phyloP scores from a whole-genome alignment of 2,888 invertebrate genomes.

The Plagiodera versicolora region DNA sequence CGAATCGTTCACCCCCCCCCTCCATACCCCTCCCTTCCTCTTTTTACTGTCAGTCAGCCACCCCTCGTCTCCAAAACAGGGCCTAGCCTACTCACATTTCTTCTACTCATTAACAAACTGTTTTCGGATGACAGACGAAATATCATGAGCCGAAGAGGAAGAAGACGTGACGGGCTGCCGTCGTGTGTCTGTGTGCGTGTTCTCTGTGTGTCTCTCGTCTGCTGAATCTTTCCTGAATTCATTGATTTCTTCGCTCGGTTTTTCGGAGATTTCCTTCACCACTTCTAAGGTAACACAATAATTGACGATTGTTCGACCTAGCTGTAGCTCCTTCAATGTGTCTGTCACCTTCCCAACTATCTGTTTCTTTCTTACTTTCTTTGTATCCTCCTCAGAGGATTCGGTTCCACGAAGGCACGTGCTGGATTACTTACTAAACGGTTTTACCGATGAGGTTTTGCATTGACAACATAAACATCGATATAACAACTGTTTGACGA shows the following conservation, averaged over 20 bases:
- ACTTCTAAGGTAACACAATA: conserved; percentile 36
- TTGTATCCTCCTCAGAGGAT: too few relatives aligned
- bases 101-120: conserved; percentile 30
- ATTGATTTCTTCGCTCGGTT: conserved; percentile 40
- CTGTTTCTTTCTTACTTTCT: conserved; percentile 14
- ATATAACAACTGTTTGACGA: too few relatives aligned
- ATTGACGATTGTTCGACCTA: too few relatives aligned
- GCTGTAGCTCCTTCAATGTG: too few relatives aligned
- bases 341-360: too few relatives aligned
- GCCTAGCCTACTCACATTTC: conserved; percentile 35
- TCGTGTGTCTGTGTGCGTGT: conserved; percentile 32
- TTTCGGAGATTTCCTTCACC: conserved; percentile 39
- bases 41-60: conserved; percentile 42
- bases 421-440: too few relatives aligned
- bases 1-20: background rate
- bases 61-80: conserved; percentile 38
- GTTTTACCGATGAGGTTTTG: too few relatives aligned
- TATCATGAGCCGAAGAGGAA: too few relatives aligned
- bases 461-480: too few relatives aligned
- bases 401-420: too few relatives aligned
- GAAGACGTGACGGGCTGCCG: too few relatives aligned
- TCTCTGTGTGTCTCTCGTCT: conserved; percentile 35
- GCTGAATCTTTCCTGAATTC: conserved; percentile 35
- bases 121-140: conserved; percentile 28
- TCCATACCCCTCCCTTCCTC: too few relatives aligned